These are phyloP conservation scores for Megaptera novaeangliae DNA, from an alignment of 2,113 vertebrate species.

Conservation along the genomic window DNA sequence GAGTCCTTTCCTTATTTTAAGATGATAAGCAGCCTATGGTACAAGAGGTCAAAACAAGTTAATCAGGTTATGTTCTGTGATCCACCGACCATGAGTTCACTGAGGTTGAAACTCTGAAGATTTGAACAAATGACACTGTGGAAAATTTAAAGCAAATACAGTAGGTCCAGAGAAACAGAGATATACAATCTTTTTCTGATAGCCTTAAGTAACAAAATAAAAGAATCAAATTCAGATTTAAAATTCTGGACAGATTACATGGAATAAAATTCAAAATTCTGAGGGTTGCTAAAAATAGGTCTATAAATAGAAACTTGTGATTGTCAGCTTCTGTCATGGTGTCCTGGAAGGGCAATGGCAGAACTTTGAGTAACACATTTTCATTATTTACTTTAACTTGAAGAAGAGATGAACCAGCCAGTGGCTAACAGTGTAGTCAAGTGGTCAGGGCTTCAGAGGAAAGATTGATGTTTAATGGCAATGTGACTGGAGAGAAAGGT, in stretches of 20 bases:
- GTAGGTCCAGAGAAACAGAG: not conserved
- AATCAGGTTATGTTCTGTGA: not conserved
- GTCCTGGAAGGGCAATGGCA: not conserved
- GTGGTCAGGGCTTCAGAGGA: not conserved
- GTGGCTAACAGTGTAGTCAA: not conserved
- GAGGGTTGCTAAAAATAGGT: not conserved
- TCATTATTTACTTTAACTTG: not conserved
- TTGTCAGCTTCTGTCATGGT: not conserved
- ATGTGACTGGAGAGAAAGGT: not conserved
- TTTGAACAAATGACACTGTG: not conserved
- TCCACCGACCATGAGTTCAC: not conserved
- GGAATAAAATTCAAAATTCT: not conserved
- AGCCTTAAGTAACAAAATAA: not conserved
- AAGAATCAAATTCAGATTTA: not conserved
- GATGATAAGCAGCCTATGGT: not conserved
- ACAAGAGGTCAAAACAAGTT: not conserved
- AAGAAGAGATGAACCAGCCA: not conserved
- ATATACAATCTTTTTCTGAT: not conserved
- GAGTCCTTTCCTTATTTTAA: not conserved
- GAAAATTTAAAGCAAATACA: not conserved
- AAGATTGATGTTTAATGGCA: not conserved
- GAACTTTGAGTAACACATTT: not conserved
- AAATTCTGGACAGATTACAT: not conserved
- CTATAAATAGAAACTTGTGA: not conserved
- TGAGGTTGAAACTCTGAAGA: not conserved